These are phyloP conservation scores for Cottus gobio DNA, from an alignment of 2,113 vertebrate species.

Conservation along the genomic window DNA sequence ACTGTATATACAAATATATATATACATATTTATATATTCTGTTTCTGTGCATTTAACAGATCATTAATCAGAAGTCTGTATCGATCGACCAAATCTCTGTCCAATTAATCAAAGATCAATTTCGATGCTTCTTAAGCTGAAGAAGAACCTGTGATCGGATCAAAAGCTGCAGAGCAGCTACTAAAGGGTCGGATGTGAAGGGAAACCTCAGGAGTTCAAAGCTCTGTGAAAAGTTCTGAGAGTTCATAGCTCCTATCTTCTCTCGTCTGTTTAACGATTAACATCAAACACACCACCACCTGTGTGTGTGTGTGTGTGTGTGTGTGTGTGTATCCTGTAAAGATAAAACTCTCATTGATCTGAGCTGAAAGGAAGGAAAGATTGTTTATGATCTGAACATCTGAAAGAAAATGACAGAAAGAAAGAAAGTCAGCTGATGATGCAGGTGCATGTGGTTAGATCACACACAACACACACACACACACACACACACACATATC, in stretches of 20 bases:
- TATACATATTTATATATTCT: too few relatives aligned
- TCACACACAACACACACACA: constrained; percentile 8
- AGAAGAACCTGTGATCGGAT: neutral
- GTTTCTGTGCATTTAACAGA: too few relatives aligned
- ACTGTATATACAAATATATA: too few relatives aligned
- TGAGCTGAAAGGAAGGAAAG: constrained; percentile 20
- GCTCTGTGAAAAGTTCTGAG: neutral
- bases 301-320: constrained; percentile 29
- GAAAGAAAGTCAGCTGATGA: neutral
- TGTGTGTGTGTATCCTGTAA: constrained; percentile 29
- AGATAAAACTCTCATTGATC: constrained; percentile 49
- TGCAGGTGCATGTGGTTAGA: constrained; percentile 57
- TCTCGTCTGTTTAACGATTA: neutral
- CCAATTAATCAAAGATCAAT: neutral
- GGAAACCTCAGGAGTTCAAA: neutral
- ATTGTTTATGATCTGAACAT: constrained; percentile 27
- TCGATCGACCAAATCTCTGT: too few relatives aligned
- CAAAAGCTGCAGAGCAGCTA: neutral
- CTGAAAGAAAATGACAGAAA: constrained; percentile 5
- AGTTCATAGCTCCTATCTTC: constrained; percentile 5
- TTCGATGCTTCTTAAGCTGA: neutral
- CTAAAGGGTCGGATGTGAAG: neutral
- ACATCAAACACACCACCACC: constrained; percentile 60
- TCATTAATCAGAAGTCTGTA: too few relatives aligned
- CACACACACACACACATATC: neutral